Conservation (phyloP, 2,888 invertebrate genomes). For the Linyphia triangularis region DNA sequence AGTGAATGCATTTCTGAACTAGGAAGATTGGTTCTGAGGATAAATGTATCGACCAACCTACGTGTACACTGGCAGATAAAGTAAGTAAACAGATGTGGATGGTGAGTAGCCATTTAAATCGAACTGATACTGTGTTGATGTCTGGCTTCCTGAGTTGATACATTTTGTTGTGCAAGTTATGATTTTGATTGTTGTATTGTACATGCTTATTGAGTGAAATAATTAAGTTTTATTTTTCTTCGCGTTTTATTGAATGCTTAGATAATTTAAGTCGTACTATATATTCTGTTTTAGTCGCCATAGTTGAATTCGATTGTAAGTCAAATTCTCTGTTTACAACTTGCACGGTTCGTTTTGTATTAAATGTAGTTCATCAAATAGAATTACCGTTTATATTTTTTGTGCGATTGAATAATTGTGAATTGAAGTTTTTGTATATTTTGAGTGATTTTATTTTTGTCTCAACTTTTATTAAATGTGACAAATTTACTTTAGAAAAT, state of each 20-base stretch:
- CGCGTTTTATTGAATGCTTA: neutral
- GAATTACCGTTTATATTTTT: neutral
- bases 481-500: too few species aligned
- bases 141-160: slow-evolving; percentile 46
- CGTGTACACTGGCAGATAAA: slow-evolving; percentile 75
- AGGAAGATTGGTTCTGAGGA: slow-evolving; percentile 26
- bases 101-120: slow-evolving; percentile 74
- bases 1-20: slow-evolving; percentile 36
- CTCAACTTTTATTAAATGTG: too few species aligned
- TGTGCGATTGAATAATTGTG: neutral
- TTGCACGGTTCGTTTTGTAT: neutral
- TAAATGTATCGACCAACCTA: slow-evolving; percentile 75
- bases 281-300: slow-evolving; percentile 32
- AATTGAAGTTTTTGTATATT: neutral
- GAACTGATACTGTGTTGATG: slow-evolving; percentile 61
- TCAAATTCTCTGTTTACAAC: slow-evolving; percentile 40
- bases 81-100: slow-evolving; percentile 75
- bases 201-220: neutral
- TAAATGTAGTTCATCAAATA: neutral
- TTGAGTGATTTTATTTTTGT: slow-evolving; percentile 69
- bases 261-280: neutral
- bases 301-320: slow-evolving; percentile 24
- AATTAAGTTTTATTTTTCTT: neutral
- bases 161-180: neutral
- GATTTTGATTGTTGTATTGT: neutral